Evolutionary conservation across 2,888 invertebrate species (phyloP).

Genomic region (Apotomis capreana): DNA sequence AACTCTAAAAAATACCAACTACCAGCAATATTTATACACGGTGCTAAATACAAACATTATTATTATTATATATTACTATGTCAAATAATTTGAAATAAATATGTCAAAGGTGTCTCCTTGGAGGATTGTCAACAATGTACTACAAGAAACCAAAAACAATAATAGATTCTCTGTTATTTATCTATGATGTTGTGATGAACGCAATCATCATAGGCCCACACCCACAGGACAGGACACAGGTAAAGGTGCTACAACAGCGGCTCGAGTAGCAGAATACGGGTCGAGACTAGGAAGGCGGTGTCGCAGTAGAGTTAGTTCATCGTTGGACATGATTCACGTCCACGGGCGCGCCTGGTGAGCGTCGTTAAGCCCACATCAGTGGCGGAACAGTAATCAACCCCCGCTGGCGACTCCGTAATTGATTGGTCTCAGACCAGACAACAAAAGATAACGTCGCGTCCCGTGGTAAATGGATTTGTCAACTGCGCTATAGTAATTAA

Average conservation of each 20-base stretch:
- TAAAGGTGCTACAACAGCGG: slow-evolving; percentile 13
- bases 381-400: slow-evolving; percentile 69
- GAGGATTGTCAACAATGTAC: too few species aligned
- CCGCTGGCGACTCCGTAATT: slow-evolving; percentile 70
- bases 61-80: too few species aligned
- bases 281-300: background rate
- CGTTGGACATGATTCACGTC: slow-evolving; percentile 40
- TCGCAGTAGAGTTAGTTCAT: background rate
- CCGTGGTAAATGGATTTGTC: slow-evolving; percentile 78
- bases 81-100: too few species aligned
- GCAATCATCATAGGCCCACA: too few species aligned
- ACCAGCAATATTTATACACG: too few species aligned
- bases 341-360: slow-evolving; percentile 52
- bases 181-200: background rate
- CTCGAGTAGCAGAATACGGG: background rate
- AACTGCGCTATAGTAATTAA: slow-evolving; percentile 76
- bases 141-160: too few species aligned
- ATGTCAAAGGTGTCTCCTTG: too few species aligned
- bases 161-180: too few species aligned
- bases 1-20: too few species aligned
- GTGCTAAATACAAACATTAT: too few species aligned
- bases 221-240: background rate
- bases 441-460: slow-evolving; percentile 75
- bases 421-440: slow-evolving; percentile 78
- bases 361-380: slow-evolving; percentile 60